Evolutionary conservation across 2,797 vertebrate genomes (phyloP), one percentile per base, ranked within the genome.

Genomic region (Micrastur ruficollis): DNA sequence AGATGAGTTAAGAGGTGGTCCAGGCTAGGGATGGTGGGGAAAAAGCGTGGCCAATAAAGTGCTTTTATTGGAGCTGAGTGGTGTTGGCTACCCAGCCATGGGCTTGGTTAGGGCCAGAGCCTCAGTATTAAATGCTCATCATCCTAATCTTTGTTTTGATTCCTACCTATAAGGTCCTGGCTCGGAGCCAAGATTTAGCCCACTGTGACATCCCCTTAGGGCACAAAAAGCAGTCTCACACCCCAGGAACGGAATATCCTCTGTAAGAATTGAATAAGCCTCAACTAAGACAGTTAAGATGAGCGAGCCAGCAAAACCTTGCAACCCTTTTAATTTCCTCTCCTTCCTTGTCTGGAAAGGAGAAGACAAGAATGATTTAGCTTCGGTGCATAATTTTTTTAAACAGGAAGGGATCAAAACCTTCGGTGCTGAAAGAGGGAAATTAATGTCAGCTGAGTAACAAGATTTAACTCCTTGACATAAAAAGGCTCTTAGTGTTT

Each of bases 241-340:
- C 7, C 27, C 18, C 32, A 40, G 62, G 46, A 89, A 22, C 8
- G 50, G 55, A 87, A 58, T 11, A 49, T 61, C 46, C 18, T 66
- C 26, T 49, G 9, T 25, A 76, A 74, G 56, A 55, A 49, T 82
- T 86, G 67, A 59, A 47, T 56, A 67, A 80, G 61, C 78, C 9
- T 68, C 86, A 78, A 84, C 84, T 38, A 78, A 92, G 95, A 68
- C 73, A 32, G 66, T 75, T 55, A 90, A 63, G 55, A 59, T 83
- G 79, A 94, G 44, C 6, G 2, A 95, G 89, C 73, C 61, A 76
- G 61, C 44, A 46, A 76, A 90, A 38, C 11, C 11, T 42, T 73
- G 47, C 72, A 97, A 78, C 79, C 75, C 71, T 73, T 87, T 91
- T 81, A 81, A 91, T 96, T 96, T 97, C 94, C 94, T 89, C 81